Evolutionary conservation across 92 coral and sea anemone genomes (phyloP).

Genomic region (Hydrozoanthus gracilis): DNA sequence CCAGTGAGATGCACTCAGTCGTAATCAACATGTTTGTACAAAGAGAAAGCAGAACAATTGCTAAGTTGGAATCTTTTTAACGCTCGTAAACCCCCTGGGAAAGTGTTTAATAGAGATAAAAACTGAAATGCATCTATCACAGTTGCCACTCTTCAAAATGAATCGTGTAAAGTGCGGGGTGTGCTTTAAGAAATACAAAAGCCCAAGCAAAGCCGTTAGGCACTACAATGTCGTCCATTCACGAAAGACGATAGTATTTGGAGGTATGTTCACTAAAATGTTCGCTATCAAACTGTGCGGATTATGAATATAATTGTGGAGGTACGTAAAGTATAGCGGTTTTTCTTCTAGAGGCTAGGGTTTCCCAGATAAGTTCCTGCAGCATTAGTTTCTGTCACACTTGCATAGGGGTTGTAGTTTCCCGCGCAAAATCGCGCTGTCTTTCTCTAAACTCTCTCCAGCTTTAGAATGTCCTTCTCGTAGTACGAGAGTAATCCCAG

Average conservation of each 20-base stretch:
- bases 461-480: background rate
- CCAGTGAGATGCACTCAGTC: background rate
- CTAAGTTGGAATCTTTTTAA: background rate
- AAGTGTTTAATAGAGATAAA: background rate
- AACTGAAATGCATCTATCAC: background rate
- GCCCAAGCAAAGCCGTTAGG: background rate
- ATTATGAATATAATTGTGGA: background rate
- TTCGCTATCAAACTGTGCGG: background rate
- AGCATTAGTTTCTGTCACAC: background rate
- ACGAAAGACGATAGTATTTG: background rate
- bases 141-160: background rate
- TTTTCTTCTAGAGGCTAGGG: too few species aligned
- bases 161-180: background rate
- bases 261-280: background rate
- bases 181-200: background rate
- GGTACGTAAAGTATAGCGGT: background rate
- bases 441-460: too few species aligned
- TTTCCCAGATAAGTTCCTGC: too few species aligned
- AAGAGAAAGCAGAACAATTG: background rate
- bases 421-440: too few species aligned
- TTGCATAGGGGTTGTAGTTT: too few species aligned
- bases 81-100: background rate
- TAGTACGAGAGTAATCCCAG: background rate
- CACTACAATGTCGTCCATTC: background rate
- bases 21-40: background rate